Conservation (phyloP, 2,797 vertebrate genomes). For the Siniperca obscura region DNA sequence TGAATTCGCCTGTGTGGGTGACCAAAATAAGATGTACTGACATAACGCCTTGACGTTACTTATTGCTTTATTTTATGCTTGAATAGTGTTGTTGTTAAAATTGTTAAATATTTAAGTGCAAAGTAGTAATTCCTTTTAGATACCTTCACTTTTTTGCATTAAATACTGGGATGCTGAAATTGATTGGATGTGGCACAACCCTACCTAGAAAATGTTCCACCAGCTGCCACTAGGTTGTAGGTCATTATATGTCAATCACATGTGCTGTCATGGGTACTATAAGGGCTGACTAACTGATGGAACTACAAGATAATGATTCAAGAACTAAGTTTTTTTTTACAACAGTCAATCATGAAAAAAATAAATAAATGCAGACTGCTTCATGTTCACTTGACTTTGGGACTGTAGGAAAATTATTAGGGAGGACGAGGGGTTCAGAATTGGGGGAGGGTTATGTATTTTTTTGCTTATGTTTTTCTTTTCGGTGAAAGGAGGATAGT, state of each 20-base stretch:
- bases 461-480: not conserved
- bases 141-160: too few relatives aligned
- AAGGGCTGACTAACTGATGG: constrained; percentile 20
- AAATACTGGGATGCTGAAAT: too few relatives aligned
- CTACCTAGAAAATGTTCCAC: too few relatives aligned
- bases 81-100: too few relatives aligned
- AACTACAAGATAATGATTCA: constrained; percentile 1
- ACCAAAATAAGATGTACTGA: too few relatives aligned
- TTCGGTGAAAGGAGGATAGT: not conserved
- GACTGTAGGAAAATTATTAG: not conserved
- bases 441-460: too few relatives aligned
- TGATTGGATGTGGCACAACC: too few relatives aligned
- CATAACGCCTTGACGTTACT: too few relatives aligned
- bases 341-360: not conserved
- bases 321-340: constrained; percentile 6
- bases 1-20: too few relatives aligned
- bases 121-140: too few relatives aligned
- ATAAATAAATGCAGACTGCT: constrained; percentile 12
- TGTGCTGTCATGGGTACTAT: constrained; percentile 2
- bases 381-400: constrained; percentile 38
- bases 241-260: constrained; percentile 47
- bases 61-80: too few relatives aligned
- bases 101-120: too few relatives aligned
- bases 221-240: constrained; percentile 31
- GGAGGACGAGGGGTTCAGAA: not conserved